Conservation (phyloP, 2,797 vertebrate species). For the Denticeps clupeoides region DNA sequence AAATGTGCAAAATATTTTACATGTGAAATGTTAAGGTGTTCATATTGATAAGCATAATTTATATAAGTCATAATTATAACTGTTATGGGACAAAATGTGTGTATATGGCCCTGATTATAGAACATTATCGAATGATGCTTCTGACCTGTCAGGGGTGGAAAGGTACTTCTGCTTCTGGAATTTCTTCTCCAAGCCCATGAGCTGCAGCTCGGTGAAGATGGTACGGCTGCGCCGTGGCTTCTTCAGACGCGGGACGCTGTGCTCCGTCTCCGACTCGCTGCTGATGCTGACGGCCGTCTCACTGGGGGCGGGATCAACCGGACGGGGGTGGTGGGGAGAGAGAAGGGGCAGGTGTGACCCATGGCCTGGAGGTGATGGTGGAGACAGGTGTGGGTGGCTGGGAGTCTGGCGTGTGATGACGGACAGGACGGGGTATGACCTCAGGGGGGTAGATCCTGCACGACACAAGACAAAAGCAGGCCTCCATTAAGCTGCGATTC, state of each 20-base stretch:
- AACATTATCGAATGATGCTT: no score
- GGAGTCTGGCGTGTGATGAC: slow-evolving; percentile 83
- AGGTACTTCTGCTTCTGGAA: slow-evolving; percentile 99
- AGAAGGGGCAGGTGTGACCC: slow-evolving; percentile 28
- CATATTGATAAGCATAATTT: no score
- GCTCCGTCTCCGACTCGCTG: slow-evolving; percentile 90
- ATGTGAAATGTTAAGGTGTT: no score
- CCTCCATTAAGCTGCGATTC: neutral
- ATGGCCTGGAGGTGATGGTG: slow-evolving; percentile 48
- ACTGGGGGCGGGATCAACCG: slow-evolving; percentile 38
- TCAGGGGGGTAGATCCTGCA: slow-evolving; percentile 74
- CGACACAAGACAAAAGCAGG: neutral
- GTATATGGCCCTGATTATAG: no score
- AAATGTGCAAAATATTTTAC: no score
- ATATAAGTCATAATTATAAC: no score
- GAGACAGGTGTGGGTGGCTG: slow-evolving; percentile 55
- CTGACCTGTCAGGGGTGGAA: slow-evolving; percentile 93
- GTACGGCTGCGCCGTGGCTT: slow-evolving; percentile 90
- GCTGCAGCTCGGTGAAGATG: slow-evolving; percentile 96
- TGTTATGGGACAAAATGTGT: no score
- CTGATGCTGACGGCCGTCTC: slow-evolving; percentile 68
- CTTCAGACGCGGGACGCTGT: slow-evolving; percentile 64
- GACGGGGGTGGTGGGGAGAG: slow-evolving; percentile 42
- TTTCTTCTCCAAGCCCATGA: slow-evolving; percentile 97
- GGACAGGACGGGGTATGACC: slow-evolving; percentile 79